phyloP scores from a whole-genome alignment of 2,888 invertebrate species.

The Aethes cnicana region DNA sequence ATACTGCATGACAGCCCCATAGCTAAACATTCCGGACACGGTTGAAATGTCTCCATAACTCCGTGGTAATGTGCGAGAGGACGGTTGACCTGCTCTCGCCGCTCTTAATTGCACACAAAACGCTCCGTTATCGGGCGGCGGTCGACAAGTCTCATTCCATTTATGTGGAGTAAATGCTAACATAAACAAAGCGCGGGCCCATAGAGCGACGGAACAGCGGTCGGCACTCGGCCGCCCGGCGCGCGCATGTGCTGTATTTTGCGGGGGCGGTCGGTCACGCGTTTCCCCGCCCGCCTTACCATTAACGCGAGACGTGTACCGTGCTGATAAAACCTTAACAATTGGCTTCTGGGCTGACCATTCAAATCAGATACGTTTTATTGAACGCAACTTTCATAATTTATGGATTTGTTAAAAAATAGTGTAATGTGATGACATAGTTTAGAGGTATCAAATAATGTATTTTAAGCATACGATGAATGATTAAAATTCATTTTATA shows the following conservation, averaged over 20 bases:
- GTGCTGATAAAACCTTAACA: too few species aligned
- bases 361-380: too few species aligned
- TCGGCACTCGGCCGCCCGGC: conserved; percentile 50
- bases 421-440: too few species aligned
- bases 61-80: conserved; percentile 56
- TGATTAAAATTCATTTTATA: too few species aligned
- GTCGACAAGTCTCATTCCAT: conserved; percentile 66
- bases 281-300: conserved; percentile 48
- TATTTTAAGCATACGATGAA: too few species aligned
- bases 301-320: conserved; percentile 19
- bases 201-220: conserved; percentile 50
- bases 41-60: conserved; percentile 69
- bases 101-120: conserved; percentile 79
- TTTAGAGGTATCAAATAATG: too few species aligned
- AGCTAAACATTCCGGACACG: conserved; percentile 62
- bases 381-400: too few species aligned
- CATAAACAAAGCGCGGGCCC: conserved; percentile 62
- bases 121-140: conserved; percentile 68
- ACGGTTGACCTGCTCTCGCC: conserved; percentile 61
- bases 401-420: too few species aligned
- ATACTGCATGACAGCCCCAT: conserved; percentile 60
- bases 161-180: conserved; percentile 65
- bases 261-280: conserved; percentile 36
- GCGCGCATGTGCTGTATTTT: conserved; percentile 49
- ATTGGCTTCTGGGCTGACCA: too few species aligned